Evolutionary conservation across 1,140 invertebrate genomes (phyloP).

Genomic region (Papilio dardanus): DNA sequence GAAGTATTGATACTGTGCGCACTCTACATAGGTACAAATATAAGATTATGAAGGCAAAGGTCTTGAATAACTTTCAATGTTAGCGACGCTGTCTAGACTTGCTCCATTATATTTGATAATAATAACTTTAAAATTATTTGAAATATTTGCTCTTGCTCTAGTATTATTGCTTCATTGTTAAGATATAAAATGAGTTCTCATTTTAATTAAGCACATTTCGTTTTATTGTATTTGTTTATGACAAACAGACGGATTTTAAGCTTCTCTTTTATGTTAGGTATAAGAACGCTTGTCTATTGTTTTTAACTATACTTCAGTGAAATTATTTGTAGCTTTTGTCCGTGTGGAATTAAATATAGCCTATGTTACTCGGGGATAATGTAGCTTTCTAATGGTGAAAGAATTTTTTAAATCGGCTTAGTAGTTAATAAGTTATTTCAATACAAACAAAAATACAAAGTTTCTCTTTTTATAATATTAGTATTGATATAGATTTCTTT

Average conservation of each 20-base stretch:
- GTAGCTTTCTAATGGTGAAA: too few relatives aligned
- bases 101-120: neutral
- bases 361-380: too few relatives aligned
- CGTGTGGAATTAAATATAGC: neutral
- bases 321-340: neutral
- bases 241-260: neutral
- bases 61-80: too few relatives aligned
- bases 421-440: too few relatives aligned
- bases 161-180: neutral
- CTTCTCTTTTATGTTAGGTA: neutral
- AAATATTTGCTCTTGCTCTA: neutral
- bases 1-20: too few relatives aligned
- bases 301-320: neutral
- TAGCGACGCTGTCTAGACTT: constrained; percentile 17
- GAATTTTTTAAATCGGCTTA: too few relatives aligned
- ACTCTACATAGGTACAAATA: too few relatives aligned
- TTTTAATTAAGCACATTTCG: neutral
- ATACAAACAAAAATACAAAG: too few relatives aligned
- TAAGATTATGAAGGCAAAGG: too few relatives aligned
- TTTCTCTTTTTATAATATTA: too few relatives aligned
- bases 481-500: too few relatives aligned
- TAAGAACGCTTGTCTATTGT: neutral
- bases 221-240: constrained; percentile 10
- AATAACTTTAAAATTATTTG: neutral
- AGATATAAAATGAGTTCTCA: neutral